Percentiles rank a stretch among this genome's conserved stretches.
phyloP scores from a whole-genome alignment of 92 coral and sea anemone species.

The Porites lobata region DNA sequence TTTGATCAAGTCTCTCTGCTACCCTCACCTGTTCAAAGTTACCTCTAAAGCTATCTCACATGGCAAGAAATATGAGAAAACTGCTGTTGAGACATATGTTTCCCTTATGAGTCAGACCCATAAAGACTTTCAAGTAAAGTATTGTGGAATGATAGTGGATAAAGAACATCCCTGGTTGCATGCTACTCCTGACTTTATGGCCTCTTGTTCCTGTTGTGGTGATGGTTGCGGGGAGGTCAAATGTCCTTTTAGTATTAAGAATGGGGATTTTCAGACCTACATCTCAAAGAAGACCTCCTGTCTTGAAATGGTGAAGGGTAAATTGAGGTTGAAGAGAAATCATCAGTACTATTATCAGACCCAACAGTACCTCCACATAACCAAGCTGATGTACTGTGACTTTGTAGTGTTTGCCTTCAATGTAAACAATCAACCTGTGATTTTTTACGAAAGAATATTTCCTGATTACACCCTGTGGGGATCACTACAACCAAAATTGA shows the following conservation, averaged over 20 bases:
- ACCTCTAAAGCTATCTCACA: too few relatives aligned
- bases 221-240: slow-evolving; percentile 49
- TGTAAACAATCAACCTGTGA: not conserved
- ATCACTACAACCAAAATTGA: slow-evolving; percentile 49
- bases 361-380: slow-evolving; percentile 66
- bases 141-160: not conserved
- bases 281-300: slow-evolving; percentile 25
- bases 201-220: slow-evolving; percentile 41
- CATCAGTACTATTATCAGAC: slow-evolving; percentile 60
- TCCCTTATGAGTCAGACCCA: not conserved
- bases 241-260: slow-evolving; percentile 27
- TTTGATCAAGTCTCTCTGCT: slow-evolving; percentile 11
- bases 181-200: too few relatives aligned
- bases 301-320: slow-evolving; percentile 37
- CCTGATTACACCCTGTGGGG: slow-evolving; percentile 49
- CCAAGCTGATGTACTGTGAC: slow-evolving; percentile 59
- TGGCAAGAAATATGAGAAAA: slow-evolving; percentile 10
- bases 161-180: too few relatives aligned
- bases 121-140: not conserved
- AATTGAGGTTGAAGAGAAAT: slow-evolving; percentile 30
- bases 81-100: not conserved
- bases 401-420: slow-evolving; percentile 70
- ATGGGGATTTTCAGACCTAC: slow-evolving; percentile 33
- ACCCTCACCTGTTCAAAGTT: not conserved
- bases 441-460: slow-evolving; percentile 52